phyloP scores from a whole-genome alignment of 2,888 invertebrate genomes.

The Napeogenes inachia region DNA sequence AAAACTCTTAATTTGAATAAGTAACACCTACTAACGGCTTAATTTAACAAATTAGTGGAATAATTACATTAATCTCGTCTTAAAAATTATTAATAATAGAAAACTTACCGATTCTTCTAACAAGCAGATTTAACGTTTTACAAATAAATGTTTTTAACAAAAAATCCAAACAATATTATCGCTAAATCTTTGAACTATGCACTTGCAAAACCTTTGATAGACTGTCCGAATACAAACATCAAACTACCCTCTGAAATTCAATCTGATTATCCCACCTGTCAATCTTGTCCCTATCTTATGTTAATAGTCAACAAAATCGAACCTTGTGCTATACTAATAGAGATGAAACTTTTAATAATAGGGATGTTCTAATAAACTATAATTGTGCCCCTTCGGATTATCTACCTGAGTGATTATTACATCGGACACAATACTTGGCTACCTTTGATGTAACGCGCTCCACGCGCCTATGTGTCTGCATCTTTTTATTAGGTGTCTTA shows the following conservation, averaged over 20 bases:
- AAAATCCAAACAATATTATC: neutral
- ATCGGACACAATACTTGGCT: slow-evolving; percentile 57
- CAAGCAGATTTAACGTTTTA: too few relatives aligned
- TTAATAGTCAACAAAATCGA: slow-evolving; percentile 22
- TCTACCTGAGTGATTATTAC: slow-evolving; percentile 61
- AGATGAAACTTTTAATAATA: slow-evolving; percentile 19
- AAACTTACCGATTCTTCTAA: too few relatives aligned
- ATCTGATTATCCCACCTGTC: slow-evolving; percentile 69
- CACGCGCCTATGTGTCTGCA: slow-evolving; percentile 26
- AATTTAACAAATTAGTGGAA: too few relatives aligned
- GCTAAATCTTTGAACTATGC: neutral
- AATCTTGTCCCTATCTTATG: slow-evolving; percentile 49
- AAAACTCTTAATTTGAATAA: too few relatives aligned
- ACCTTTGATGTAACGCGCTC: slow-evolving; percentile 62
- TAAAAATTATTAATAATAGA: too few relatives aligned
- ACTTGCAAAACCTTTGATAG: slow-evolving; percentile 43
- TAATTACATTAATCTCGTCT: too few relatives aligned
- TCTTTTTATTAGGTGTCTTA: slow-evolving; percentile 10
- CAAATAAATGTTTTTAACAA: neutral
- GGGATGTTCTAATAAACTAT: slow-evolving; percentile 49
- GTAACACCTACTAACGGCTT: too few relatives aligned
- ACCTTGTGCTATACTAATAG: slow-evolving; percentile 25
- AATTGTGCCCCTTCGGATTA: slow-evolving; percentile 68
- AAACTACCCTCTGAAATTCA: slow-evolving; percentile 46
- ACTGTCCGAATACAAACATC: slow-evolving; percentile 38